Evolutionary conservation across 2,888 invertebrate genomes (phyloP), one percentile per base, ranked within the genome.

Genomic region (Ennomos quercinarius): DNA sequence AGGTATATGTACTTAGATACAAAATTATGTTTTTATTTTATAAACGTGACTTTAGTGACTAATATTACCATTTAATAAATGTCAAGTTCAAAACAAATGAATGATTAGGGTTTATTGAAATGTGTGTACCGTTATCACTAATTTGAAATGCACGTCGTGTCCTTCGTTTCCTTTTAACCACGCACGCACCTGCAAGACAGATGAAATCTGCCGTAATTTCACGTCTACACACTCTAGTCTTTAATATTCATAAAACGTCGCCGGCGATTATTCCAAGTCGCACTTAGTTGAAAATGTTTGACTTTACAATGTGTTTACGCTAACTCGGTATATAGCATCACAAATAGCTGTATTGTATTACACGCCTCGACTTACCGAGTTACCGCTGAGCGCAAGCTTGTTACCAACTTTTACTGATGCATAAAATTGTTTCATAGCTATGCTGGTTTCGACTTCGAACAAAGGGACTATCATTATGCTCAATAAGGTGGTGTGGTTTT

Each of bases 311-410:
- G 79, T 86, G 81, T 83, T 84, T 78, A 70, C 74, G 73, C 72
- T 67, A 73, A 81, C 74, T 82, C 79, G 76, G 79, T 70, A 77
- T 80, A 77, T 73, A 69, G 76, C 78, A 80, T 78, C 73, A 77
- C 81, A 80, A 87, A 84, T 81, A 77, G 76, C 76, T 73, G 82
- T 84, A 83, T 88, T 84, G 82, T 83, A 74, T 84, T 86, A 83
- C 85, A 79, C 61, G 78, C 74, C 77, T 74, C 65, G 63, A 78
- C 76, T 81, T 76, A 62, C 78, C 57, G 61, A 78, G 77, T 81
- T 77, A 61, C 78, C 73, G 27, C 39, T 27, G 71, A 74, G 80
- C 72, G 67, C 77, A 58, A 76, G 69, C 73, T 74, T 75, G 77
- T 78, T 80, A 71, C 78, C 69, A 73, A 76, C 78, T 80, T 78